These are phyloP conservation scores for Oscheius sp. DNA, from an alignment of 2,888 invertebrate genomes.

Conservation along the genomic window DNA sequence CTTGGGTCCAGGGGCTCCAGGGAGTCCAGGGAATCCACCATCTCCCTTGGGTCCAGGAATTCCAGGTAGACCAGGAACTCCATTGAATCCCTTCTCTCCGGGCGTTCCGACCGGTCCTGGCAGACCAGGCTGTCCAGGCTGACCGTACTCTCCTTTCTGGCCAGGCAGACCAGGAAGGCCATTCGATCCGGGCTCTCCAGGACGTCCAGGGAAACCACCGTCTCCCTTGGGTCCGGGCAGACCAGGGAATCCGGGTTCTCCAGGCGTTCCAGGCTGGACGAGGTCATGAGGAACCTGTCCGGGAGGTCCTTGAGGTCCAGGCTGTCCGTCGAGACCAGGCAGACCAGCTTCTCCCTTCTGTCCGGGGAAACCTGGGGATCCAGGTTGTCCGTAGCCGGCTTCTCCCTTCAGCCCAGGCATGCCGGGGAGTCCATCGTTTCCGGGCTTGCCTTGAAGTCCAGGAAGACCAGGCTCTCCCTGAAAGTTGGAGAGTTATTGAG, in stretches of 20 bases:
- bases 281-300: slow-evolving; percentile 60
- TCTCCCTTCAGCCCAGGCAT: slow-evolving; percentile 72
- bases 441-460: slow-evolving; percentile 74
- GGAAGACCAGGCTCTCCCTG: slow-evolving; percentile 43
- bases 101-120: slow-evolving; percentile 87
- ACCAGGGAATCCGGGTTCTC: slow-evolving; percentile 73
- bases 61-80: slow-evolving; percentile 70
- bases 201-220: slow-evolving; percentile 73
- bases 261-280: slow-evolving; percentile 74
- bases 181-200: slow-evolving; percentile 74
- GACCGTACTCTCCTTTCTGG: slow-evolving; percentile 76
- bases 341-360: slow-evolving; percentile 59
- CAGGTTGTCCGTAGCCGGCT: slow-evolving; percentile 75
- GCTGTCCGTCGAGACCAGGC: slow-evolving; percentile 70
- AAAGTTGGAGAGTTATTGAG: slow-evolving; percentile 7
- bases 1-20: slow-evolving; percentile 75
- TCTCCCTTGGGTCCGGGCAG: slow-evolving; percentile 77
- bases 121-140: slow-evolving; percentile 76
- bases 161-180: slow-evolving; percentile 63
- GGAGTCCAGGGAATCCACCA: slow-evolving; percentile 79
- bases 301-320: slow-evolving; percentile 73
- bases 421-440: slow-evolving; percentile 81
- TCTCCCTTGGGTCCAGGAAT: slow-evolving; percentile 76
- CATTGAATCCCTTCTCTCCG: slow-evolving; percentile 77
- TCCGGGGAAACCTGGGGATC: slow-evolving; percentile 74